phyloP scores from a whole-genome alignment of 2,797 vertebrate species.

The Argentina silus region DNA sequence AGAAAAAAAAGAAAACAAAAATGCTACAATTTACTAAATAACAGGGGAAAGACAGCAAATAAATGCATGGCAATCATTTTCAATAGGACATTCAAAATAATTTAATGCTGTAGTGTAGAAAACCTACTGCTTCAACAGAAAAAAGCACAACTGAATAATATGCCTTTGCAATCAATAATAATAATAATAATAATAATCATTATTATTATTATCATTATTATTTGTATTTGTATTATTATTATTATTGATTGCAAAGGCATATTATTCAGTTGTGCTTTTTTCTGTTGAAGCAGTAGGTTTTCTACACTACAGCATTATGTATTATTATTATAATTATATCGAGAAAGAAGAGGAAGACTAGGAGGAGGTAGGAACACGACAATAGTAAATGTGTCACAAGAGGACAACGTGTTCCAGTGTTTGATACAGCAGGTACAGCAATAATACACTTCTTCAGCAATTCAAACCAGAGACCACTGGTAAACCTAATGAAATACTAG shows the following conservation, averaged over 20 bases:
- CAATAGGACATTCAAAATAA: constrained; percentile 59
- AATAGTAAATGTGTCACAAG: constrained; percentile 69
- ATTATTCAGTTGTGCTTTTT: too few species aligned
- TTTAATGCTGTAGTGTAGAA: constrained; percentile 49
- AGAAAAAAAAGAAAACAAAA: constrained; percentile 62
- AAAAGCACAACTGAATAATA: too few species aligned
- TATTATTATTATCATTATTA: constrained; percentile 50
- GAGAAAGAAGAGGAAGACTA: neutral
- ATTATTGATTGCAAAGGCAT: constrained; percentile 5
- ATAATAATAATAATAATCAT: constrained; percentile 40
- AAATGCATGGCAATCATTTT: constrained; percentile 52
- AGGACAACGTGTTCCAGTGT: constrained; percentile 67
- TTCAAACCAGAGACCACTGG: constrained; percentile 59
- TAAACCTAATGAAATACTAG: constrained; percentile 71
- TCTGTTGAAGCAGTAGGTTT: too few species aligned
- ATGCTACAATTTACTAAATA: constrained; percentile 65
- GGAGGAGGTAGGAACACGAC: neutral
- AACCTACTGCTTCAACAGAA: too few species aligned
- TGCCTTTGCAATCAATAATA: too few species aligned
- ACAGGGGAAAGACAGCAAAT: constrained; percentile 52
- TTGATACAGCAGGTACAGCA: constrained; percentile 66
- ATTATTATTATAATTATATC: too few species aligned
- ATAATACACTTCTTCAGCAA: constrained; percentile 69
- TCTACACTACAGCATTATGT: too few species aligned
- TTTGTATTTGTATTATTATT: neutral